A percentile compares a stretch with the other conserved stretches of the same genome.
These are phyloP conservation scores for Lepidurus packardi DNA, from an alignment of 1,140 invertebrate species.

Conservation along the genomic window DNA sequence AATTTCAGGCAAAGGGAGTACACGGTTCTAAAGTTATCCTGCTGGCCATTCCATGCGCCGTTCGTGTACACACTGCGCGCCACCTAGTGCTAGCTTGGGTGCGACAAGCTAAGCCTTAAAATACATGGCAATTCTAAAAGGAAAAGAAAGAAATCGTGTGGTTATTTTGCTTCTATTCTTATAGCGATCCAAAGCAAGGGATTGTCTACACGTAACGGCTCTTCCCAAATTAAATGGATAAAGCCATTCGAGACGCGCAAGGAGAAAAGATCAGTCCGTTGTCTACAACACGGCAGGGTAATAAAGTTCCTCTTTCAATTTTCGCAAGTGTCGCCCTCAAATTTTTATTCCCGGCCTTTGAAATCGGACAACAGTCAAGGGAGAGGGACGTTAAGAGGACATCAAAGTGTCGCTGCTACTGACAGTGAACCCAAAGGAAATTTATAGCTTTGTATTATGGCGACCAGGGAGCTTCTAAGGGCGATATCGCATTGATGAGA, in stretches of 20 bases:
- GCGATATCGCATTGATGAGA: constrained; percentile 14
- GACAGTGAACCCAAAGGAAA: constrained; percentile 10
- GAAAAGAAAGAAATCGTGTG: no score
- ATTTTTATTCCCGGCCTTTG: not conserved
- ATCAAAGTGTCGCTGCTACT: constrained; percentile 20
- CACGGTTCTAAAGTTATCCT: no score
- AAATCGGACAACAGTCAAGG: constrained; percentile 18
- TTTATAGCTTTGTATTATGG: constrained; percentile 12
- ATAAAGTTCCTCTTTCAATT: constrained; percentile 15
- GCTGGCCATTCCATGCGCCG: no score
- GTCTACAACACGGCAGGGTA: not conserved
- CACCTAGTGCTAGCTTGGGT: no score
- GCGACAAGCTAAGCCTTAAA: no score
- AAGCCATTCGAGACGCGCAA: not conserved
- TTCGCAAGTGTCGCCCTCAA: constrained; percentile 6
- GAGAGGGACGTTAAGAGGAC: constrained; percentile 15
- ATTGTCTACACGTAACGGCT: no score
- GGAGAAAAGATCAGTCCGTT: not conserved
- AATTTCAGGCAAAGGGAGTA: no score
- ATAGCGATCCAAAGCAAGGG: no score
- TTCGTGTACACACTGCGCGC: no score
- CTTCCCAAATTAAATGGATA: not conserved
- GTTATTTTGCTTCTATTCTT: no score
- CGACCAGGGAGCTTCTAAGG: not conserved
- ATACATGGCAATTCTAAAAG: no score